These are phyloP conservation scores for Choloepus didactylus DNA, from an alignment of 2,797 vertebrate genomes.

Conservation along the genomic window DNA sequence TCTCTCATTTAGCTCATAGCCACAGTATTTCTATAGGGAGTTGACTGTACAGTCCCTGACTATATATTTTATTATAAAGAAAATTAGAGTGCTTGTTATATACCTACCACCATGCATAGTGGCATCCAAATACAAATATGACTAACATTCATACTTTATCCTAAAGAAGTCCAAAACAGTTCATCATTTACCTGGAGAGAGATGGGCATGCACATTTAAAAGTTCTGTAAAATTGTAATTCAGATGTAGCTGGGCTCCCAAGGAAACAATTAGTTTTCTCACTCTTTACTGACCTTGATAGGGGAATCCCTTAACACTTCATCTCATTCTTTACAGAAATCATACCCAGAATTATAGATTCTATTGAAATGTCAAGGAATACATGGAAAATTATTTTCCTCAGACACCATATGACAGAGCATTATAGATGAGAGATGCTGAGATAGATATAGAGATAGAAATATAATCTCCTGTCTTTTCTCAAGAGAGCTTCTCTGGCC, in stretches of 20 bases:
- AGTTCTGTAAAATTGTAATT: not conserved
- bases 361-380: conserved; percentile 36
- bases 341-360: not conserved
- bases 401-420: not conserved
- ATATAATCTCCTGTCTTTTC: not conserved
- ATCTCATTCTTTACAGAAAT: not conserved
- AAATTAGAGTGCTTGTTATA: not conserved
- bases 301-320: not conserved
- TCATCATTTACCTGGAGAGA: not conserved
- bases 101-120: accelerated
- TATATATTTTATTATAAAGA: not conserved
- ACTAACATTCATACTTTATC: not conserved
- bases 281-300: not conserved
- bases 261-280: not conserved
- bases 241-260: not conserved
- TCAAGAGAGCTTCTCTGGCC: not conserved
- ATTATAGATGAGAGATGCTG: not conserved
- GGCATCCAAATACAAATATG: not conserved
- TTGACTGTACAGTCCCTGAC: not conserved
- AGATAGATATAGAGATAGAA: not conserved
- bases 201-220: not conserved
- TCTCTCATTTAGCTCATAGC: not conserved
- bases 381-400: not conserved
- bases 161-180: not conserved
- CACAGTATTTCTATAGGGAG: not conserved